These are phyloP conservation scores for Melanerpes aurifrons DNA, from an alignment of 2,113 vertebrate species.

Conservation along the genomic window DNA sequence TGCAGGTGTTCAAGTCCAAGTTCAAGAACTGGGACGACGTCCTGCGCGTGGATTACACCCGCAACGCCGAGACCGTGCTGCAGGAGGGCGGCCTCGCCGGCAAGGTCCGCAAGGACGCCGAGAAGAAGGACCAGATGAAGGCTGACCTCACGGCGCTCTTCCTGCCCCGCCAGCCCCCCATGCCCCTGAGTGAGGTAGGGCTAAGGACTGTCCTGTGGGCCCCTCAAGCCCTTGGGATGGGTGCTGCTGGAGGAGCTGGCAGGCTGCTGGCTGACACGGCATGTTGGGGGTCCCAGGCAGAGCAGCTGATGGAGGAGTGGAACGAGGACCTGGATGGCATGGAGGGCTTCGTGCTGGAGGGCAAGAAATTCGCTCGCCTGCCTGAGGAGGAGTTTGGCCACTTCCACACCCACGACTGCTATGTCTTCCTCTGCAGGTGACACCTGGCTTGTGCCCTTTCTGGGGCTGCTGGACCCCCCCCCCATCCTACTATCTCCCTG, in stretches of 20 bases:
- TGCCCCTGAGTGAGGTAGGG: conserved; percentile 89
- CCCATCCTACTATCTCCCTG: fast-evolving
- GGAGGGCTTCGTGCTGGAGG: conserved; percentile 97
- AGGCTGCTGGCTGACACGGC: not conserved
- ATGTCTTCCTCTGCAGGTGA: conserved; percentile 98
- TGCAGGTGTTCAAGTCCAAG: conserved; percentile 95
- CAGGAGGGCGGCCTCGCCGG: conserved; percentile 81
- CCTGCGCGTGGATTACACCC: conserved; percentile 94
- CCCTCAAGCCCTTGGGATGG: fast-evolving
- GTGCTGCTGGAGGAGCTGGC: not conserved
- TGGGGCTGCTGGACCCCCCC: not conserved
- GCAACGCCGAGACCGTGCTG: conserved; percentile 89
- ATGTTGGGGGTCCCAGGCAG: conserved; percentile 73
- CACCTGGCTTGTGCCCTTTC: fast-evolving
- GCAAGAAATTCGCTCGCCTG: conserved; percentile 95
- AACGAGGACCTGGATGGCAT: conserved; percentile 97
- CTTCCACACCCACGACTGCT: conserved; percentile 96
- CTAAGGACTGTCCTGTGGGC: fast-evolving
- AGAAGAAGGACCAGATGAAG: conserved; percentile 96
- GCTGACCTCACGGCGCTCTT: conserved; percentile 95
- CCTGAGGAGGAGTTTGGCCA: conserved; percentile 98
- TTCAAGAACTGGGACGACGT: conserved; percentile 99
- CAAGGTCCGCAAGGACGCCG: conserved; percentile 91
- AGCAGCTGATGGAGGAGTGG: conserved; percentile 98
- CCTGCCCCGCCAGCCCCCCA: conserved; percentile 91